Evolutionary conservation across 2,888 invertebrate species (phyloP), one percentile per base, ranked within the genome.

Genomic region (Helleia helle): DNA sequence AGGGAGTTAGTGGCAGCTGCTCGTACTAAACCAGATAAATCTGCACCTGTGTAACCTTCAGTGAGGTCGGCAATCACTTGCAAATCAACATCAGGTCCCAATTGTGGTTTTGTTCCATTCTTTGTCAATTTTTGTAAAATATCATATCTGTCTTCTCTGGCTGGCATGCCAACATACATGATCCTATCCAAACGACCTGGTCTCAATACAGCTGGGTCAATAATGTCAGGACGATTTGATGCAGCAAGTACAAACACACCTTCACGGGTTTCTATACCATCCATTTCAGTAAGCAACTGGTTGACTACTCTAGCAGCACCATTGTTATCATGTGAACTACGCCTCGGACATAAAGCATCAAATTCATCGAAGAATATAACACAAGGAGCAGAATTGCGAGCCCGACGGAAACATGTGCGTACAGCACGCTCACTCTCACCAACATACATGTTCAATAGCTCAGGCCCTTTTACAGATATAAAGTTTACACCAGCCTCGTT

Each of bases 301-400:
- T 98, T 99, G 0, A 99, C 98, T 8, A 99, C 95, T 18, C 98
- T 88, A 0, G 92, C 90, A 0, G 93, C 89, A 2, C 92, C 91
- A 55, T 90, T 90, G 76, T 89, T 62, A 37, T 84, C 91, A 45
- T 90, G 89, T 28, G 93, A 92, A 4, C 93, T 91, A 60, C 99
- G 87, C 56, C 93, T 91, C 0, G 98, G 97, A 66, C 97, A 98
- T 18, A 99, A 72, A 0, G 99, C 94, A 72, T 99, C 99, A 49
- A 99, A 88, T 77, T 99, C 99, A 66, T 99, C 99, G 65, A 99
- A 99, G 81, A 99, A 99, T 69, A 99, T 97, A 2, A 99, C 97
- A 67, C 99, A 99, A 0, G 99, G 99, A 0, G 96, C 91, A 0
- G 97, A 97, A 73, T 97, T 97, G 30, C 94, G 86, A 0, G 99